These are phyloP conservation scores for Acronicta psi DNA, from an alignment of 2,888 invertebrate genomes.

Conservation along the genomic window DNA sequence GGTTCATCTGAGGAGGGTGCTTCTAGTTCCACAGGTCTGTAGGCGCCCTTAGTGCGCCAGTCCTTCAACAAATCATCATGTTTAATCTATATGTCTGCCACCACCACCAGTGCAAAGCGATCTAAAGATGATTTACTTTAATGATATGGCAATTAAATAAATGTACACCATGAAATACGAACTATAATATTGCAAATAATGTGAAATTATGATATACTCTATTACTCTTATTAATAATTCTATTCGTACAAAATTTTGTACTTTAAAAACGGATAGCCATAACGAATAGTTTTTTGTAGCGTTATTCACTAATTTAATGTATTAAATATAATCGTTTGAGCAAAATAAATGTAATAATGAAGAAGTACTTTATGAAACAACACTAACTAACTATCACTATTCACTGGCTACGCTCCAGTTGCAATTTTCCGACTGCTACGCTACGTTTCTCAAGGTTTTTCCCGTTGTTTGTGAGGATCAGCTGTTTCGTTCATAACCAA, in stretches of 20 bases:
- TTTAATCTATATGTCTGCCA: constrained; percentile 9
- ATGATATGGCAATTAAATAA: constrained; percentile 11
- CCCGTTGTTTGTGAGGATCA: constrained; percentile 13
- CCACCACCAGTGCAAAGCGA: constrained; percentile 6
- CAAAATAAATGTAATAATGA: constrained; percentile 19
- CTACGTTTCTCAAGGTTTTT: constrained; percentile 41
- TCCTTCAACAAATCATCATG: constrained; percentile 67
- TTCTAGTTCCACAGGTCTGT: constrained; percentile 77
- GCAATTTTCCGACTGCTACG: constrained; percentile 23
- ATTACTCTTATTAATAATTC: background rate
- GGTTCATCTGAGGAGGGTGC: constrained; percentile 80
- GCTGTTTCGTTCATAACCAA: constrained; percentile 21
- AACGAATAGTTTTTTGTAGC: no score
- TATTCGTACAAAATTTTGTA: background rate
- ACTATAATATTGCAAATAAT: constrained; percentile 8
- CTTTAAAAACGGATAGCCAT: background rate
- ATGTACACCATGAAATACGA: constrained; percentile 6
- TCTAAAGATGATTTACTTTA: constrained; percentile 15
- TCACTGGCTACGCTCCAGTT: constrained; percentile 55
- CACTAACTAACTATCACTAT: constrained; percentile 18
- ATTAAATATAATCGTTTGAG: no score
- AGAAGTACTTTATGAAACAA: constrained; percentile 4
- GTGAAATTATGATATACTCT: background rate
- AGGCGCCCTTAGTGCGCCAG: constrained; percentile 84
- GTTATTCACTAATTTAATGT: no score